phyloP scores from a whole-genome alignment of 1,140 invertebrate species.

The Drosophila orosa region DNA sequence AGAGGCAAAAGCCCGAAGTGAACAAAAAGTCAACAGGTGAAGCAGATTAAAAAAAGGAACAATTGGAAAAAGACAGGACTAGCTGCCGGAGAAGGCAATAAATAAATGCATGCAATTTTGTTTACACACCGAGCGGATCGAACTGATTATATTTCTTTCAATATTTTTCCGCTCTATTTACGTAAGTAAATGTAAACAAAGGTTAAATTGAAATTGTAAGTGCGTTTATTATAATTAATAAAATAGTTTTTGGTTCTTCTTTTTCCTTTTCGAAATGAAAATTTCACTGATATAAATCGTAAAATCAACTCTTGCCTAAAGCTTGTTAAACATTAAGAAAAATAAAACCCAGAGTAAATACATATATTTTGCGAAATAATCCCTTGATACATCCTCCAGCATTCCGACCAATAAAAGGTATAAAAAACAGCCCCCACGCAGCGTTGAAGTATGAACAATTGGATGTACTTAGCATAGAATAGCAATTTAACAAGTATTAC shows the following conservation, averaged over 20 bases:
- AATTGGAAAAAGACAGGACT: constrained; percentile 14
- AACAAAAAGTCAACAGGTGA: constrained; percentile 52
- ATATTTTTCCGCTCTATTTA: constrained; percentile 2
- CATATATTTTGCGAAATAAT: not conserved
- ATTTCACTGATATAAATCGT: not conserved
- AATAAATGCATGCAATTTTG: constrained; percentile 10
- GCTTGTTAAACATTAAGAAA: not conserved
- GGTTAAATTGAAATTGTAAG: not conserved
- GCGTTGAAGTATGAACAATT: constrained; percentile 47
- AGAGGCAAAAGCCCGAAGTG: constrained; percentile 25
- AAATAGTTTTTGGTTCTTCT: not conserved
- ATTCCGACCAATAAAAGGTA: constrained; percentile 25
- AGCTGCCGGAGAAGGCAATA: constrained; percentile 10
- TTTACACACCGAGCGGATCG: constrained; percentile 17
- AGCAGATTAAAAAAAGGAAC: constrained; percentile 17
- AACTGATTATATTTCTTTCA: constrained; percentile 1
- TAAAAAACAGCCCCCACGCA: constrained; percentile 6
- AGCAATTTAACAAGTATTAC: constrained; percentile 57
- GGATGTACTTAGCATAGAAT: constrained; percentile 56
- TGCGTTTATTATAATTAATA: constrained; percentile 3
- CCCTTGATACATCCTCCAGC: constrained; percentile 1
- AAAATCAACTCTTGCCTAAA: not conserved
- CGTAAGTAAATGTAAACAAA: not conserved
- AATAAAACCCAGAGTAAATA: not conserved
- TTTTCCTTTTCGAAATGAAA: not conserved